These are phyloP conservation scores for Hermaeophaga mercurialis DNA, from an alignment of 2,888 invertebrate species.

Conservation along the genomic window DNA sequence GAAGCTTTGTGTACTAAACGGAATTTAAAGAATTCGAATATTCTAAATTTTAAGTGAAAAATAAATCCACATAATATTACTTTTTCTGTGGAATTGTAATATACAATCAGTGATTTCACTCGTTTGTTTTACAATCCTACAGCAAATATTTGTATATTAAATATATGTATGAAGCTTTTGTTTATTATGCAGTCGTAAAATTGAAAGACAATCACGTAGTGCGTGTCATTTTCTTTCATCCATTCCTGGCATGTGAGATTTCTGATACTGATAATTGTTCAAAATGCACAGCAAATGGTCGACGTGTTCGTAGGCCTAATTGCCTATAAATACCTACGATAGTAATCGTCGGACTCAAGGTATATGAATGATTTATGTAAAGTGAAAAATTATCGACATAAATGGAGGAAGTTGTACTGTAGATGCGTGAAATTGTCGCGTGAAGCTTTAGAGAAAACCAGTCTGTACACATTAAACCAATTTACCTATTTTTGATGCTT, in stretches of 20 bases:
- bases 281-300: slow-evolving; percentile 27
- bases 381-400: slow-evolving; percentile 28
- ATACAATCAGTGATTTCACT: too few species aligned
- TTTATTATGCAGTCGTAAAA: slow-evolving; percentile 20
- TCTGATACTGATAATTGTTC: slow-evolving; percentile 31
- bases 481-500: too few species aligned
- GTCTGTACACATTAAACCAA: too few species aligned
- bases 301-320: slow-evolving; percentile 29
- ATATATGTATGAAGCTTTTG: slow-evolving; percentile 1
- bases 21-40: too few species aligned
- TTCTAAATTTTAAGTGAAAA: background rate
- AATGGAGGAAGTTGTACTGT: slow-evolving; percentile 8
- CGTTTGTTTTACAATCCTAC: too few species aligned
- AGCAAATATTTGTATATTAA: slow-evolving; percentile 16
- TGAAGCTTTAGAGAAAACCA: background rate
- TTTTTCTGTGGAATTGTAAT: too few species aligned
- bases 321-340: slow-evolving; percentile 34
- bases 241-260: slow-evolving; percentile 39
- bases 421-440: background rate
- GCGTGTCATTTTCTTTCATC: slow-evolving; percentile 39
- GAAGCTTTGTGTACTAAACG: too few species aligned
- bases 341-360: slow-evolving; percentile 38
- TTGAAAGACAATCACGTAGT: slow-evolving; percentile 42
- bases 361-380: slow-evolving; percentile 40
- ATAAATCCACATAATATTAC: too few species aligned